These are phyloP conservation scores for Sprattus sprattus DNA, from an alignment of 2,113 vertebrate species.

Conservation along the genomic window DNA sequence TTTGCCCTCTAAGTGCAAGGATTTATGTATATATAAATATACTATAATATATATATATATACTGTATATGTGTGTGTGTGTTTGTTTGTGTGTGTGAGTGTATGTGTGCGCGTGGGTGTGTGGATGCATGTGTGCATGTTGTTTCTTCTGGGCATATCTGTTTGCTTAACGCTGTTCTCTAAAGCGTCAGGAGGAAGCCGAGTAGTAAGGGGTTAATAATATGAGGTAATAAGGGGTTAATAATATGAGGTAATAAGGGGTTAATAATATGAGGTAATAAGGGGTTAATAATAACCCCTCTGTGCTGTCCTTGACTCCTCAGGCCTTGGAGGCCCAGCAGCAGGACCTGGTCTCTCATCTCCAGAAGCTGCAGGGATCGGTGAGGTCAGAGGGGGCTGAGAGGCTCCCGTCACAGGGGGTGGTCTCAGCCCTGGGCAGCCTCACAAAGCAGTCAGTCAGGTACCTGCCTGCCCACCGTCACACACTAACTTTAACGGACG, in stretches of 20 bases:
- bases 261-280: too few relatives aligned
- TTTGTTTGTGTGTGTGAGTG: neutral
- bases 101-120: neutral
- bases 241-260: too few relatives aligned
- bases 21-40: neutral
- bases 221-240: too few relatives aligned
- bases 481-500: too few relatives aligned
- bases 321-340: conserved; percentile 43
- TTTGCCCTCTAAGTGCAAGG: neutral
- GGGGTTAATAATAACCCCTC: too few relatives aligned
- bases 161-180: too few relatives aligned
- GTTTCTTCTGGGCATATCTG: too few relatives aligned
- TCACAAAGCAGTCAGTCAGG: conserved; percentile 47
- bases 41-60: neutral
- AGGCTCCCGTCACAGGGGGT: conserved; percentile 34
- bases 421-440: conserved; percentile 4
- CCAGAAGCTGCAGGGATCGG: conserved; percentile 29
- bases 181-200: too few relatives aligned
- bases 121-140: too few relatives aligned
- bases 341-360: conserved; percentile 32
- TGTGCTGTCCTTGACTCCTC: neutral
- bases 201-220: too few relatives aligned
- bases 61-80: neutral
- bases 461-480: neutral
- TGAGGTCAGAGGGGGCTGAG: neutral